phyloP scores from a whole-genome alignment of 2,888 invertebrate genomes.

The Acanthacorydalis orientalis region DNA sequence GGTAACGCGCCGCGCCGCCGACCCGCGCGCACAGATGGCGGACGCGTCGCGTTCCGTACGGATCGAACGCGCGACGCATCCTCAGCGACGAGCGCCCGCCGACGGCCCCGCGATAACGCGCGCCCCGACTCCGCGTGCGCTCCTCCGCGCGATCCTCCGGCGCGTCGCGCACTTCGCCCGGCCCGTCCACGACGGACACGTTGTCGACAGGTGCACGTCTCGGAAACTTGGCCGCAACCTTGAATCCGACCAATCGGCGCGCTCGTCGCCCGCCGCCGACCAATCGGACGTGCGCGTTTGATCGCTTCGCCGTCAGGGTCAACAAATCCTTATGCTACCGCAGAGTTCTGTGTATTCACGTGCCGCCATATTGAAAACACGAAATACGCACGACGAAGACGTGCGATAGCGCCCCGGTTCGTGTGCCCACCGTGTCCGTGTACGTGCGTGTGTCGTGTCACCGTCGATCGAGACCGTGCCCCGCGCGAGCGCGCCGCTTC shows the following conservation, averaged over 20 bases:
- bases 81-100: too few relatives aligned
- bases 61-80: too few relatives aligned
- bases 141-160: too few relatives aligned
- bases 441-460: too few relatives aligned
- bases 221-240: constrained; percentile 29
- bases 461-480: constrained; percentile 17
- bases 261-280: constrained; percentile 20
- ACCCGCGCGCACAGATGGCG: too few relatives aligned
- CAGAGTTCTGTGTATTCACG: constrained; percentile 4
- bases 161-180: too few relatives aligned
- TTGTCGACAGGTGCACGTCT: constrained; percentile 27
- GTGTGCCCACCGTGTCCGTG: too few relatives aligned
- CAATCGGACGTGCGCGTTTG: constrained; percentile 20
- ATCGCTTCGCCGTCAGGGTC: constrained; percentile 25
- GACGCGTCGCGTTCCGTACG: too few relatives aligned
- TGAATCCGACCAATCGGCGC: constrained; percentile 26
- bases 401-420: too few relatives aligned
- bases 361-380: constrained; percentile 33
- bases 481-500: constrained; percentile 17
- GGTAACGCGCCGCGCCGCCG: too few relatives aligned
- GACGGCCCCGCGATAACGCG: too few relatives aligned
- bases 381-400: constrained; percentile 25
- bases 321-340: constrained; percentile 26
- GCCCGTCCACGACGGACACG: neutral
- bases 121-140: too few relatives aligned